Base-by-base conservation (phyloP, 2,113 vertebrate genomes). In the Laticauda colubrina region DNA sequence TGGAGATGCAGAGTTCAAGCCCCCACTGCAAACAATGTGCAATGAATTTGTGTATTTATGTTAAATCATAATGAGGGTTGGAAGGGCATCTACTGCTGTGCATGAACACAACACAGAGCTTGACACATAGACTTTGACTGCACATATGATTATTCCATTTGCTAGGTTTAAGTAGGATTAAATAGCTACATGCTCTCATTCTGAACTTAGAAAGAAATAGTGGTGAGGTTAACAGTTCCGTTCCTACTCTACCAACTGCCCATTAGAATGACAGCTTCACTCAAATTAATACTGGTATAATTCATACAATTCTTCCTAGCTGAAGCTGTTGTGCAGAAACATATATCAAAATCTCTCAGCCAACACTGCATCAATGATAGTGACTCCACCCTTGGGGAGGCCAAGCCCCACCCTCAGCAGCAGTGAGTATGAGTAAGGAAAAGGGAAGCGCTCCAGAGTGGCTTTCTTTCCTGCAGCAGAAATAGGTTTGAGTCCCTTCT, bases 181-280 rank as follows among this genome's bases (percentile, higher is more conserved):
- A 39, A 24, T 45, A 23, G 57, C 2, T 51, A 53, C n/a, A 59
- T 48, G 59, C 6, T 45, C 45, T 45, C 45, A 5, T 45, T 45
- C 45, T 45, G 10, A 88, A 53, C 2, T 20, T 12, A 75, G 20
- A 57, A 89, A 43, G n/a, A 34, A 39, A 39, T 26, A 59, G 43
- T 59, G 39, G 34, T 59, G 20, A 43, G 5, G 34, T 4, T 21
- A 59, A 48, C 61, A 45, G 23, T 64, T 43, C 3, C 24, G 10
- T 53, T 81, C 53, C 64, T 54, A 48, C 12, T 54, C 26, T 23
- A 34, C 48, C 26, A 10, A 75, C n/a, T 69, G 39, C 1, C 81
- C 12, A 90, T 90, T 45, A 91, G 96, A 94, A 59, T 43, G 23
- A 43, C 29, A 15, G 39, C 61, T 53, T 90, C 59, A 21, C 9